These are phyloP conservation scores for Seriola aureovittata DNA, from an alignment of 2,113 vertebrate genomes.

Conservation along the genomic window DNA sequence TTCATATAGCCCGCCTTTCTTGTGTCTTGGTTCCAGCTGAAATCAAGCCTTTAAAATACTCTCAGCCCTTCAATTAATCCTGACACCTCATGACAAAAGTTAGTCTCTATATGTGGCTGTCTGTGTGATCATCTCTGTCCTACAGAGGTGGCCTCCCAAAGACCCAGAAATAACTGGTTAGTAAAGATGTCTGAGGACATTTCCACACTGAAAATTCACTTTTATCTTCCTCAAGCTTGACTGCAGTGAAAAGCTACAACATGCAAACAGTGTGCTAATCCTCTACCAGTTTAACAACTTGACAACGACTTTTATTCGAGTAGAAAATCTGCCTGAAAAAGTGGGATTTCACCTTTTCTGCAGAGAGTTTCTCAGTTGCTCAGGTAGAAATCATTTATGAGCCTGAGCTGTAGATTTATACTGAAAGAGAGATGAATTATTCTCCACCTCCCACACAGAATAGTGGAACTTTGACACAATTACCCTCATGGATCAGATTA, in stretches of 20 bases:
- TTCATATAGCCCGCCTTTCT: not conserved
- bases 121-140: too few species aligned
- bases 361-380: not conserved
- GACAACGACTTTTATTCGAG: not conserved
- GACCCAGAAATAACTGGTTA: too few species aligned
- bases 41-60: not conserved
- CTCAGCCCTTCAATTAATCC: too few species aligned
- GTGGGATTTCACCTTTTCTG: not conserved
- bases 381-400: not conserved
- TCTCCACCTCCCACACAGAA: not conserved
- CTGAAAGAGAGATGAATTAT: not conserved
- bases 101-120: not conserved
- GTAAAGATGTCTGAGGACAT: not conserved
- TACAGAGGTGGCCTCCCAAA: not conserved
- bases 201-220: not conserved
- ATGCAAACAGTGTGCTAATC: slow-evolving; percentile 9
- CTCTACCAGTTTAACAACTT: not conserved
- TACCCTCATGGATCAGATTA: not conserved
- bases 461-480: not conserved
- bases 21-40: not conserved
- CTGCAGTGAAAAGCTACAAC: not conserved
- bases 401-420: not conserved
- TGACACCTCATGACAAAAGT: not conserved
- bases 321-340: not conserved
- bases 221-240: not conserved